Base-by-base conservation (phyloP, 2,113 vertebrate genomes). In the Chelonoidis abingdonii region DNA sequence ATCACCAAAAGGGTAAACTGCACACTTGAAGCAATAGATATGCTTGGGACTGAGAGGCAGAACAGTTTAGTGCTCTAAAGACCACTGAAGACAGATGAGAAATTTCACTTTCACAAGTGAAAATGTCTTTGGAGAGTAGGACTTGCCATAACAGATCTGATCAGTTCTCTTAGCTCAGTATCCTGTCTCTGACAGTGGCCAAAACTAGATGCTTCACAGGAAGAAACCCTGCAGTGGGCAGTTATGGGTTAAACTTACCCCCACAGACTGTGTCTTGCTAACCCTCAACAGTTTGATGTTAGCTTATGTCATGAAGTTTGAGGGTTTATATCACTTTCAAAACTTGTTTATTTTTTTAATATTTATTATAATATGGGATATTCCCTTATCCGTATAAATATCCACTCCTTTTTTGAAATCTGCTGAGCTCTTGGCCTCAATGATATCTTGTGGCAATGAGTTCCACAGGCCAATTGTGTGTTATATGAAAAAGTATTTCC, bases 401-500 rank as follows among this genome's bases (percentile, higher is more conserved):
- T 9, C 6, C 2, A 1, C 52, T 92, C 65, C 85, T 69, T 69
- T 69, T 83, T 75, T n/a, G 54, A 31, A 19, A 31, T 49, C 19
- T 44, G n/a, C 41, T 38, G 1, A 0, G 1, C 50, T 29, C 27
- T 22, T 86, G 83, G 56, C 80, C 72, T 92, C 0, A 4, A 44
- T 53, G 69, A 38, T 25, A 4, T 25, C 11, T 27, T 9, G 35
- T 53, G 76, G 35, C 57, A 22, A 31, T 0, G 0, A n/a, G 8
- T 4, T 80, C 53, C 1, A 2, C 8, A 6, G 83, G 13, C 31
- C 6, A 6, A 14, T 0, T 3, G 35, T 0, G 1, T 65, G 19
- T 44, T 35, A 22, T 65, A 16, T 1, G 0, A 27, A 76, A 76
- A 76, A 44, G 21, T 12, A 76, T 25, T 11, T 41, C 22, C 72